phyloP scores from a whole-genome alignment of 2,888 invertebrate species.

The Dendrolimus pini region DNA sequence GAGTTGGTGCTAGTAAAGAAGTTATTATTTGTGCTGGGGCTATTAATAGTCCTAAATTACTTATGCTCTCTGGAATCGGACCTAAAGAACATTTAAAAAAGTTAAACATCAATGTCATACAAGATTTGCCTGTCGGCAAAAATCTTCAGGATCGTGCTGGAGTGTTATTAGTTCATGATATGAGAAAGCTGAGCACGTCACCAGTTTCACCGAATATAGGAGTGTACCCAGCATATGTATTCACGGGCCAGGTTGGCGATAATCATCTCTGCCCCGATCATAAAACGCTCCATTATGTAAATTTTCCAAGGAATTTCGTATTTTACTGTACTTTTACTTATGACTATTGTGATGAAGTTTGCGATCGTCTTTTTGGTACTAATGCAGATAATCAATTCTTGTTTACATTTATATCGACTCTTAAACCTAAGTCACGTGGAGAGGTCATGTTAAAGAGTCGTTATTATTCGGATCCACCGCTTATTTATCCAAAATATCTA shows the following conservation, averaged over 20 bases:
- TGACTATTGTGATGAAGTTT: constrained; percentile 7
- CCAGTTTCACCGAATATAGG: constrained; percentile 4
- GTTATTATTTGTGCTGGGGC: constrained; percentile 35
- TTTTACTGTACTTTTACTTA: constrained; percentile 4
- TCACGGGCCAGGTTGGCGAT: constrained; percentile 8
- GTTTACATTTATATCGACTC: neutral
- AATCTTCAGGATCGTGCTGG: constrained; percentile 36
- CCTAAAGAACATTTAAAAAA: constrained; percentile 28
- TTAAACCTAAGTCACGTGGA: constrained; percentile 3
- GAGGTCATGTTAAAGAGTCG: neutral
- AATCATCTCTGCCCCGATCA: constrained; percentile 1
- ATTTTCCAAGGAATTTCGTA: neutral
- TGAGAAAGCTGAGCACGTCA: constrained; percentile 3
- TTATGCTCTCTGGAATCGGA: constrained; percentile 45
- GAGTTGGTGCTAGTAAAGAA: constrained; percentile 27
- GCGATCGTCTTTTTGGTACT: constrained; percentile 2
- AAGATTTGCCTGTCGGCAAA: constrained; percentile 40
- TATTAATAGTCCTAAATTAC: constrained; percentile 33
- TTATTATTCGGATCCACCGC: constrained; percentile 1
- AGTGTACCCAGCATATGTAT: constrained; percentile 5
- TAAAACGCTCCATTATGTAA: neutral
- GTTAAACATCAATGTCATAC: constrained; percentile 24
- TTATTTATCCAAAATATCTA: neutral
- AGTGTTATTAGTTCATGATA: constrained; percentile 8
- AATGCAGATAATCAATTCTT: constrained; percentile 5